Evolutionary conservation across 2,888 invertebrate species (phyloP), one percentile per base, ranked within the genome.

Genomic region (Cerastis leucographa): DNA sequence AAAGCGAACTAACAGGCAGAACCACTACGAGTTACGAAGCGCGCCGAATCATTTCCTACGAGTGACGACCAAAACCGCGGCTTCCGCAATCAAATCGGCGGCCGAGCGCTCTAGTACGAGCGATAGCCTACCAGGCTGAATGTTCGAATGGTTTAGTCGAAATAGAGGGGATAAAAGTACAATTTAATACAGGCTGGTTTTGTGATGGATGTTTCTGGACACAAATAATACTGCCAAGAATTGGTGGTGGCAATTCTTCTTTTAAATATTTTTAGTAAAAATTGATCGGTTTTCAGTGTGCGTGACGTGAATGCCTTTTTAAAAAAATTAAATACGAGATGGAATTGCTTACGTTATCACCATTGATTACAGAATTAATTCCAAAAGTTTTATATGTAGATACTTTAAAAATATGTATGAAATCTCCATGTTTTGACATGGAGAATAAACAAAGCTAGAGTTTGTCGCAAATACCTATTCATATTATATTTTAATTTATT

Each of bases 1-100:
- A 81, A 42, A 35, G 35, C 19, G 19, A 61, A 54, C 62, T 56
- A 56, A n/a, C 56, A 49, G 68, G 29, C 79, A 12, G 6, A 46
- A 42, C 62, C 42, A 68, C 71, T 68, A 17, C 51, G 64, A 67
- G 56, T 67, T 68, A 17, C 51, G 64, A 67, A 62, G 44, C 51
- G 56, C 59, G 59, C 42, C 59, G 54, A 79, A 79, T 79, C 84
- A 84, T 82, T 82, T 82, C 80, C 84, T 74, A 67, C 71, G 35
- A 71, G 65, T 66, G 74, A 80, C 61, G 44, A 22, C 40, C 49
- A 29, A 44, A 49, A 25, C n/a, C 64, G 49, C 22, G 59, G 59
- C 64, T 80, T 74, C 74, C 84, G 80, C 82, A 84, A 74, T 74
- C 71, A 71, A 71, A 61, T 69, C 64, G 80, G 65, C 51, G 19